phyloP scores from a whole-genome alignment of 2,113 vertebrate genomes.

The Nanorana parkeri region DNA sequence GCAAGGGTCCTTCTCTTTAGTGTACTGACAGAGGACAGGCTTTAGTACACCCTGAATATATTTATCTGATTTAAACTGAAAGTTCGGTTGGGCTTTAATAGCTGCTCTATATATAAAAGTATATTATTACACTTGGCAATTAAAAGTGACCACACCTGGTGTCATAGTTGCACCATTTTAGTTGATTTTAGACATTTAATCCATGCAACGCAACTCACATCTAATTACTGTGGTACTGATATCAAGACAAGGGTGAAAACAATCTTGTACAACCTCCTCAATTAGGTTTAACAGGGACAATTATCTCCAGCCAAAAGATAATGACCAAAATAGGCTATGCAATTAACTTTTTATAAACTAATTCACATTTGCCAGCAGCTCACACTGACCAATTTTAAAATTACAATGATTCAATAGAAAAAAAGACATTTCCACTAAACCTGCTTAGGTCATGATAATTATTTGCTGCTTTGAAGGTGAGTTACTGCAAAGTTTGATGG shows the following conservation, averaged over 20 bases:
- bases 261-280: slow-evolving; percentile 47
- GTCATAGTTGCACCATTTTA: slow-evolving; percentile 30
- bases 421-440: slow-evolving; percentile 27
- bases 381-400: slow-evolving; percentile 21
- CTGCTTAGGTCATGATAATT: slow-evolving; percentile 25
- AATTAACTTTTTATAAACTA: slow-evolving; percentile 48
- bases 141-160: slow-evolving; percentile 21
- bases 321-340: slow-evolving; percentile 50
- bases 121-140: slow-evolving; percentile 6
- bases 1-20: no score
- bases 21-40: no score
- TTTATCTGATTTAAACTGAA: no score
- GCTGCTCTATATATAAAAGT: background rate
- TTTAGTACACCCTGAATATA: no score
- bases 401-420: slow-evolving; percentile 32
- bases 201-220: slow-evolving; percentile 37
- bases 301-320: slow-evolving; percentile 50
- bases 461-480: slow-evolving; percentile 15
- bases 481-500: background rate
- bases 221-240: slow-evolving; percentile 43
- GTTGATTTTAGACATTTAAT: slow-evolving; percentile 50
- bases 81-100: background rate
- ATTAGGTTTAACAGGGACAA: slow-evolving; percentile 51
- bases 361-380: slow-evolving; percentile 33
- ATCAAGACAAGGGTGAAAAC: slow-evolving; percentile 50